These are phyloP conservation scores for Hemicentrotus pulcherrimus DNA, from an alignment of 35 echinoderm and acorn worm genomes.

Conservation along the genomic window DNA sequence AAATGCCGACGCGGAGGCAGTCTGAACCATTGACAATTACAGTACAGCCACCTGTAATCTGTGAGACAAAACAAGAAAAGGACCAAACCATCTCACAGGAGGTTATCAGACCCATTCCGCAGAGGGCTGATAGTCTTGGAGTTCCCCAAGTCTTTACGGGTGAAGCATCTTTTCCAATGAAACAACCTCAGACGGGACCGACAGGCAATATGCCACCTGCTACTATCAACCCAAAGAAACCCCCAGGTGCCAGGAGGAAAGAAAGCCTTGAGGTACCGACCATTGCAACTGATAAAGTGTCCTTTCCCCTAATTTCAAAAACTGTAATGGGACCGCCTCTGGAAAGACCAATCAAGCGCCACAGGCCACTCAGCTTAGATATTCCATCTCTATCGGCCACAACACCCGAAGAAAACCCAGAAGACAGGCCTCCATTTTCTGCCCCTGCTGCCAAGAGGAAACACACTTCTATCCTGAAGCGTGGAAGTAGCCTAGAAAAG, in stretches of 20 bases:
- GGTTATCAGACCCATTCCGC: conserved; percentile 43
- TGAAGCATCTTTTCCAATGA: conserved; percentile 72
- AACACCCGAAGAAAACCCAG: conserved; percentile 26
- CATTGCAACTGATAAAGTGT: conserved; percentile 58
- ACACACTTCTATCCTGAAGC: conserved; percentile 84
- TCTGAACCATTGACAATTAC: conserved; percentile 48
- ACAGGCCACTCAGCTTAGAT: conserved; percentile 77
- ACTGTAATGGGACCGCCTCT: conserved; percentile 31
- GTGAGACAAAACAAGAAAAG: conserved; percentile 41
- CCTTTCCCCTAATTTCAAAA: conserved; percentile 60
- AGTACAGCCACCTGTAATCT: conserved; percentile 38
- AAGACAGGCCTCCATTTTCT: conserved; percentile 49
- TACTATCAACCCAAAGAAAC: conserved; percentile 4
- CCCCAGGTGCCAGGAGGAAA: conserved; percentile 45
- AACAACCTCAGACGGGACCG: conserved; percentile 9
- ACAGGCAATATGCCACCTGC: background rate
- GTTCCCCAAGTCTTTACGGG: conserved; percentile 73
- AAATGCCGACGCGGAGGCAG: conserved; percentile 26
- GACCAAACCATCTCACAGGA: conserved; percentile 45
- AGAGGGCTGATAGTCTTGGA: conserved; percentile 70
- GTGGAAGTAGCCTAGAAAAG: conserved; percentile 69
- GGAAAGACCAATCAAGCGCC: conserved; percentile 39
- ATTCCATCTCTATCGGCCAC: conserved; percentile 66
- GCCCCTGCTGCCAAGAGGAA: conserved; percentile 64
- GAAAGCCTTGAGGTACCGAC: conserved; percentile 77